Conservation (phyloP, 2,113 vertebrate species). For the Bufo bufo region DNA sequence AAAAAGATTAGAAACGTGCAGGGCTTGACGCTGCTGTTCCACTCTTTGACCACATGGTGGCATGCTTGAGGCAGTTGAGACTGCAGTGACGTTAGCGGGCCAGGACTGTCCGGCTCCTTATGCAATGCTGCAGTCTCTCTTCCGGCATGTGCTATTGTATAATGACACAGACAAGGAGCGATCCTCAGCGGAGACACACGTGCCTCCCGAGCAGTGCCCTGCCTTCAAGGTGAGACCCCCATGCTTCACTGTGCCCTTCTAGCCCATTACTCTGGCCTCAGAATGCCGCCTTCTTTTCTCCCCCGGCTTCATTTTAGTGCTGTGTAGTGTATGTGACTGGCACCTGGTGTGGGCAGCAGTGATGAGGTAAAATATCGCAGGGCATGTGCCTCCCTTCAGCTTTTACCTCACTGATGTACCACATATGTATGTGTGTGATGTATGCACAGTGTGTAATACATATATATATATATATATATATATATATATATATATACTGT, state of each 20-base stretch:
- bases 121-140: conserved; percentile 12
- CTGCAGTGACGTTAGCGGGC: background rate
- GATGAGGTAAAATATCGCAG: no score
- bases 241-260: background rate
- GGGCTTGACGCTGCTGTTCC: background rate
- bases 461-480: no score
- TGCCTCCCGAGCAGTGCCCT: background rate
- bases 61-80: background rate
- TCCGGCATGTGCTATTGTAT: conserved; percentile 43
- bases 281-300: background rate
- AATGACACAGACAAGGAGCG: conserved; percentile 1
- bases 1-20: no score
- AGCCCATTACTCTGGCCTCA: background rate
- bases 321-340: background rate
- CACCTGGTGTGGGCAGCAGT: background rate
- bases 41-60: background rate
- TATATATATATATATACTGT: no score
- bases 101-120: conserved; percentile 3
- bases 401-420: no score
- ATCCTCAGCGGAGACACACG: conserved; percentile 16
- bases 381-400: no score
- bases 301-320: background rate
- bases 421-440: no score
- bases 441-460: no score
- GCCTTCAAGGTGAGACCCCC: conserved; percentile 18